Percentiles rank a stretch among this genome's conserved stretches.
These are phyloP conservation scores for Poecilia velifera DNA, from an alignment of 2,797 vertebrate genomes.

Conservation along the genomic window DNA sequence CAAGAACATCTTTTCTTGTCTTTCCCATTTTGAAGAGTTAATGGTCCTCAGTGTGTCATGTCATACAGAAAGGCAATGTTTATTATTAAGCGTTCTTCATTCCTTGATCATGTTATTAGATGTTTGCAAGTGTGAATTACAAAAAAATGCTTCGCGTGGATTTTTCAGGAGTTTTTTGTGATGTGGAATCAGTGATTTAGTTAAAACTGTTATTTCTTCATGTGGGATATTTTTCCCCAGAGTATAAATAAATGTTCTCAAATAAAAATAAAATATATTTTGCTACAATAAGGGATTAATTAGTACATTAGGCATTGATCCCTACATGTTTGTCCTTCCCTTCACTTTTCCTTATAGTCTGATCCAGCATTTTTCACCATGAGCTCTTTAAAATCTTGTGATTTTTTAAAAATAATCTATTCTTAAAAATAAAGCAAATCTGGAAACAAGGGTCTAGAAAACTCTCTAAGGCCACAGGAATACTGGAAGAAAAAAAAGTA, in stretches of 20 bases:
- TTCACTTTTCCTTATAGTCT: not conserved
- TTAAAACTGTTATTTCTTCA: not conserved
- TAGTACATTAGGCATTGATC: not conserved
- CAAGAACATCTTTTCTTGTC: not conserved
- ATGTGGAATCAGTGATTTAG: not conserved
- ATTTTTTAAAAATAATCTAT: not conserved
- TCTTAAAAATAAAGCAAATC: not conserved
- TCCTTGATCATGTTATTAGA: not conserved
- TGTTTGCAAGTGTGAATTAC: not conserved
- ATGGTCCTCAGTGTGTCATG: not conserved
- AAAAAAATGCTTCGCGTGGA: not conserved
- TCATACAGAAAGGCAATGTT: not conserved
- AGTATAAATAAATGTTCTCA: not conserved
- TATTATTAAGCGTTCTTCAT: not conserved
- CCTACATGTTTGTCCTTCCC: too few relatives aligned
- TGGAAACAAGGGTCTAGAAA: not conserved
- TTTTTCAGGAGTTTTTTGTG: not conserved
- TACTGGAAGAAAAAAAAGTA: too few relatives aligned
- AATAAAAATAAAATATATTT: not conserved
- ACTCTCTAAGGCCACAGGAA: not conserved
- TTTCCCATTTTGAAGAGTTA: not conserved
- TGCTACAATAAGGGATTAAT: not conserved
- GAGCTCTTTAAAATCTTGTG: not conserved
- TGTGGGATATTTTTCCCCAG: not conserved
- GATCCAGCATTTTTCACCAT: not conserved